Evolutionary conservation across 2,797 vertebrate genomes (phyloP), one percentile per base, ranked within the genome.

Genomic region (Tadarida brasiliensis): DNA sequence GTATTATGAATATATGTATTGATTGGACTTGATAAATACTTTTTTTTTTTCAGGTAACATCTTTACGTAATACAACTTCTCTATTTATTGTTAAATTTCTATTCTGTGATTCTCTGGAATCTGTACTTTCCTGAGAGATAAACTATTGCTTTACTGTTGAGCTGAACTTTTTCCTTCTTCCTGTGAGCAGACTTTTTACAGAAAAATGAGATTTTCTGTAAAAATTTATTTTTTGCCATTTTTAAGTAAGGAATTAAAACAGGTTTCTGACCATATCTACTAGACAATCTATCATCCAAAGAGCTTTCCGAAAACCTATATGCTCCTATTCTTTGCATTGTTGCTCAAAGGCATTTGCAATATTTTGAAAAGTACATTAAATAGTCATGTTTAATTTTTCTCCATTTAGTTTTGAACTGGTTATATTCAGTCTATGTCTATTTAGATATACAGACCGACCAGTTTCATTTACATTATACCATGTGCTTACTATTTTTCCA

Each of bases 1-100:
- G 14, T 28, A 74, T 84, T 82, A 92, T 7, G 94, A 89, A 84
- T 76, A 54, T 49, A 47, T 84, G 87, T 91, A 84, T 78, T 82
- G 81, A 82, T 70, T 74, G 12, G 26, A 83, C 15, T 71, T 94
- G 71, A 92, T 12, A 78, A 47, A 24, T 28, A 16, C 76, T 22
- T 71, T 9, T 35, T 10, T 30, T 71, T 44, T 16, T 65, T 5
- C 3, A 67, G 33, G 54, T 44, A 90, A 65, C 1, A 65, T 68
- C 39, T 93, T 96, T 94, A 81, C 16, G 14, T 47, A 28, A 1
- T 3, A 74, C 15, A 65, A 77, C 28, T 67, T 67, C 28, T 74
- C 15, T 49, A 59, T 57, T 91, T 54, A 19, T 17, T 89, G 20
- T 39, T 86, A 57, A 26, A 67, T 84, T 78, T 91, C 28, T 91